phyloP scores from a whole-genome alignment of 1,140 invertebrate genomes.

The honey bee (Apis mellifera) region Amel_HAv3.1 CM009931.2:22866001-22866500 shows the following conservation, averaged over 20 bases:
- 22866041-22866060: not conserved
- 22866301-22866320: not conserved
- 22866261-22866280: not conserved
- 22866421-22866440: not conserved
- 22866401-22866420: conserved; percentile 3
- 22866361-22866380: not conserved
- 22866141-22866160: not conserved
- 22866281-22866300: not conserved
- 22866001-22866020: no score
- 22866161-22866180: not conserved
- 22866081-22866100: conserved; percentile 14
- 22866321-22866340: no score
- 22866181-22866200: conserved; percentile 20
- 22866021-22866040: no score
- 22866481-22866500: not conserved
- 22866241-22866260: not conserved
- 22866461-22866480: not conserved
- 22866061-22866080: not conserved
- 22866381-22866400: not conserved
- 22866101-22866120: not conserved
- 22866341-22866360: not conserved
- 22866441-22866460: not conserved
- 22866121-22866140: no score
- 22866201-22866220: not conserved
- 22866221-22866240: not conserved